These are phyloP conservation scores for Diadromus collaris DNA, from an alignment of 2,888 invertebrate species.

Conservation along the genomic window DNA sequence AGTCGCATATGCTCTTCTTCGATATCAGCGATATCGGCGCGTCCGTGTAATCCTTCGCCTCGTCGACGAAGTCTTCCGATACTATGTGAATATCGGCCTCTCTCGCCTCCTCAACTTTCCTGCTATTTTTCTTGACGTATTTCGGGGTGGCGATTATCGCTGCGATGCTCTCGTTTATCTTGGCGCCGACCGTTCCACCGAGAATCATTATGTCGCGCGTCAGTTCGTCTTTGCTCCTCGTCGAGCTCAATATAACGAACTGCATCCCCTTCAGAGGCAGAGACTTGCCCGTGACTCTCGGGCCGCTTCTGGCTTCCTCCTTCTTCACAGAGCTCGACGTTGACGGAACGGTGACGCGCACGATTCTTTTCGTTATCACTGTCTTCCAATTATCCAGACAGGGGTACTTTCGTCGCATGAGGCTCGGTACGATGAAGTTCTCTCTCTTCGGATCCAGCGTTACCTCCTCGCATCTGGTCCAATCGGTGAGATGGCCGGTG, in stretches of 20 bases:
- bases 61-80: slow-evolving; percentile 88
- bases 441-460: slow-evolving; percentile 87
- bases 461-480: slow-evolving; percentile 92
- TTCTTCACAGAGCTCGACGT: slow-evolving; percentile 80
- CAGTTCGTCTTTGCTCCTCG: slow-evolving; percentile 83
- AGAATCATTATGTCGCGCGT: slow-evolving; percentile 86
- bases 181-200: slow-evolving; percentile 88
- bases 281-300: slow-evolving; percentile 84
- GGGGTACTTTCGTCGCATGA: slow-evolving; percentile 81
- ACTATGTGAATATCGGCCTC: slow-evolving; percentile 90
- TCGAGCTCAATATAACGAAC: slow-evolving; percentile 86
- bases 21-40: slow-evolving; percentile 85
- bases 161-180: slow-evolving; percentile 84
- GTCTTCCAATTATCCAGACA: slow-evolving; percentile 85
- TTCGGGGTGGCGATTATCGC: slow-evolving; percentile 88
- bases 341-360: slow-evolving; percentile 82
- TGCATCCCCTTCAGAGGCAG: slow-evolving; percentile 90
- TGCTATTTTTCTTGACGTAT: slow-evolving; percentile 86
- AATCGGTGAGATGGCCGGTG: slow-evolving; percentile 91
- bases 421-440: slow-evolving; percentile 86
- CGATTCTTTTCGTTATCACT: slow-evolving; percentile 82
- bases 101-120: slow-evolving; percentile 85
- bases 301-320: slow-evolving; percentile 81
- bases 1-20: slow-evolving; percentile 88
- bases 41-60: slow-evolving; percentile 84